Evolutionary conservation across 2,797 vertebrate genomes (phyloP), one percentile per base, ranked within the genome.

Genomic region (Lutjanus campechanus): DNA sequence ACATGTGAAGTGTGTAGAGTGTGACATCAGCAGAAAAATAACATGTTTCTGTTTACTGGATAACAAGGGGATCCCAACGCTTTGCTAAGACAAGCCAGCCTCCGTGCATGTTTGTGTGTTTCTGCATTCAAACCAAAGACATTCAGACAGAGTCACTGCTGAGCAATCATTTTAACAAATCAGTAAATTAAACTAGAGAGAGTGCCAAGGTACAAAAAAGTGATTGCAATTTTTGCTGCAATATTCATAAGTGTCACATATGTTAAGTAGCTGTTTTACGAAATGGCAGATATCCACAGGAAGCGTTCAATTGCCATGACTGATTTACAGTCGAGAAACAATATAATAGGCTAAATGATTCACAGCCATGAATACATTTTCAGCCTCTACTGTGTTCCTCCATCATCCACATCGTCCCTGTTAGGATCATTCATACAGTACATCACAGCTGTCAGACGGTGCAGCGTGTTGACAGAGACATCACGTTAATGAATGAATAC

Each of bases 1-100:
- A 94, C 88, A 87, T 82, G 77, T 79, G 75, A 90, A 76, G 36
- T 59, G 74, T 55, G 81, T 76, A 11, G 16, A 29, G 41, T 77
- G 82, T 82, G 87, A 89, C 87, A 93, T 86, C 87, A 85, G 85
- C 56, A 47, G 51, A 69, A 74, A 80, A 66, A 71, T 51, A 69
- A 58, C 19, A 68, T 59, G 64, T 73, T 75, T 85, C 20, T 40
- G 11, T 67, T 60, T 17, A 29, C 16, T 29, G 3, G 4, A 7
- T 73, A 54, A 70, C 20, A 54, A 68, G 25, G 13, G 4, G 43
- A 15, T 64, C 41, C 29, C 20, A 41, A 29, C 11, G 22, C 47
- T 41, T 22, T 0, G 3, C 6, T 5, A 43, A 46, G 78, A 74
- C 5, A 44, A 29, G 69, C n/a, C n/a, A 59, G 15, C 29, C 2